phyloP scores from a whole-genome alignment of 2,888 invertebrate genomes.

The Euproctis similis region DNA sequence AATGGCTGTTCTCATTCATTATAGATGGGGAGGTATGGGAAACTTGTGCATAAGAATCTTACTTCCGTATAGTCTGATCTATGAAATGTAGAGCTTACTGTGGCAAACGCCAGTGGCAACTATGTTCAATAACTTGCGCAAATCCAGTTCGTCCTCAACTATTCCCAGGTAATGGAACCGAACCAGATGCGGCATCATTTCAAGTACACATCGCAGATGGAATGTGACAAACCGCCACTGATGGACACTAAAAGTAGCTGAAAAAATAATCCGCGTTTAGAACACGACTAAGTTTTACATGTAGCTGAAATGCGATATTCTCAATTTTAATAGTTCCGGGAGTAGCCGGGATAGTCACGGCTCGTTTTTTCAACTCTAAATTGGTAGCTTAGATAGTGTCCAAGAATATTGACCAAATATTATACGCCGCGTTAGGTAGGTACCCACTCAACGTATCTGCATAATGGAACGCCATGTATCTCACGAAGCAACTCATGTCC shows the following conservation, averaged over 20 bases:
- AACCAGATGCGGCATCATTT: constrained; percentile 47
- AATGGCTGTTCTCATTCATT: too few species aligned
- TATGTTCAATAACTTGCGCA: constrained; percentile 38
- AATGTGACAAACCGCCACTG: constrained; percentile 51
- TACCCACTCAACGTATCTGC: constrained; percentile 41
- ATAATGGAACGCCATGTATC: constrained; percentile 46
- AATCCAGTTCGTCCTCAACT: constrained; percentile 42
- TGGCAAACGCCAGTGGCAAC: constrained; percentile 53
- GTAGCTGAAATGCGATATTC: too few species aligned
- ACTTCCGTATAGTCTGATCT: too few species aligned
- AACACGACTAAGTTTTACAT: too few species aligned
- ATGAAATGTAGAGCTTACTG: constrained; percentile 50
- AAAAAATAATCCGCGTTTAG: too few species aligned
- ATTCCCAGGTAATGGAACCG: constrained; percentile 45
- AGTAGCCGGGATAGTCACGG: too few species aligned
- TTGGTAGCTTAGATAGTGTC: too few species aligned
- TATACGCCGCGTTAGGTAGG: too few species aligned
- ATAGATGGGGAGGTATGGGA: too few species aligned
- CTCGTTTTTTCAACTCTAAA: background rate
- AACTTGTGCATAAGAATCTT: too few species aligned
- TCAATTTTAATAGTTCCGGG: too few species aligned
- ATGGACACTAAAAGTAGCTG: constrained; percentile 54
- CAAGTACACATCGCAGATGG: constrained; percentile 45
- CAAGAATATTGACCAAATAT: too few species aligned
- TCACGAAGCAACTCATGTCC: constrained; percentile 54